phyloP scores from a whole-genome alignment of 2,113 vertebrate genomes.

The Sialia sialis region DNA sequence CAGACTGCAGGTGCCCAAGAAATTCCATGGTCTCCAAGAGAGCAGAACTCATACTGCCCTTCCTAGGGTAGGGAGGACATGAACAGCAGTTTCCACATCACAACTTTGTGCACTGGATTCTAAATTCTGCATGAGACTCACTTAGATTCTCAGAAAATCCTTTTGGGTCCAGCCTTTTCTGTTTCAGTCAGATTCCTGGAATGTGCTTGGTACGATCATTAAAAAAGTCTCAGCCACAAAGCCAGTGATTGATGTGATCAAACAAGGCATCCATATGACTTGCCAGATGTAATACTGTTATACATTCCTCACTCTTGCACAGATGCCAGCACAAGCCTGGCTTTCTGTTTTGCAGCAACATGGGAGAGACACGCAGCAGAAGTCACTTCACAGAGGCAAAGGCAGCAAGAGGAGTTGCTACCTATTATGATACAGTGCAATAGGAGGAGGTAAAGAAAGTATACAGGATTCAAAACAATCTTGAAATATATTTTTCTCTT shows the following conservation, averaged over 20 bases:
- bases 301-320: slow-evolving; percentile 6
- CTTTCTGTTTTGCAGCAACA: neutral
- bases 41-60: neutral
- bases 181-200: neutral
- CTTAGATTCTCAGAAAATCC: neutral
- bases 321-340: slow-evolving; percentile 21
- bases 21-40: neutral
- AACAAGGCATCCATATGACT: slow-evolving; percentile 29
- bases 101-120: neutral
- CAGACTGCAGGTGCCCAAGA: neutral
- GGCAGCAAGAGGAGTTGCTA: neutral
- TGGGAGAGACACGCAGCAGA: neutral
- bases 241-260: slow-evolving; percentile 8
- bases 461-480: neutral
- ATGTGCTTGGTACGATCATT: neutral
- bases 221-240: neutral
- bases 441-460: neutral
- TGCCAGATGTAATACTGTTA: slow-evolving; percentile 25
- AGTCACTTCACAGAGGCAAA: neutral
- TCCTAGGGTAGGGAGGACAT: neutral
- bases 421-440: neutral
- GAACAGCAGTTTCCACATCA: neutral
- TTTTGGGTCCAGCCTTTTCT: neutral
- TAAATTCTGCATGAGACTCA: neutral
- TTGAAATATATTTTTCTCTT: neutral